A percentile compares a stretch with the other conserved stretches of the same genome.
Conservation (phyloP, 2,113 vertebrate genomes). For the Speoplatyrhinus poulsoni region DNA sequence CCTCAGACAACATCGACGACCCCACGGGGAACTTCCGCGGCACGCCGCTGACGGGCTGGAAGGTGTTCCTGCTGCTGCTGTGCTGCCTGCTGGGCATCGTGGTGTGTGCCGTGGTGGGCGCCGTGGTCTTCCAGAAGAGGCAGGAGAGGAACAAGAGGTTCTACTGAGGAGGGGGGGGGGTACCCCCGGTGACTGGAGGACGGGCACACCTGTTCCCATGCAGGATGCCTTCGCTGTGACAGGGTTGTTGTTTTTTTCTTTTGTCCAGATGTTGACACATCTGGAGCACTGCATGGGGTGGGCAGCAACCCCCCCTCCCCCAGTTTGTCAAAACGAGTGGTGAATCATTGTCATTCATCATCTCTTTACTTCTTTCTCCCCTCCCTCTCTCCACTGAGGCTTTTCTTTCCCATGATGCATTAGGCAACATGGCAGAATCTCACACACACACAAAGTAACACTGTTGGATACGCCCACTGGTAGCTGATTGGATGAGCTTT, state of each 20-base stretch:
- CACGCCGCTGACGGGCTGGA: conserved; percentile 93
- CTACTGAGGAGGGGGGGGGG: conserved; percentile 75
- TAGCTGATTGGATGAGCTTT: too few species aligned
- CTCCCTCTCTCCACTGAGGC: too few species aligned
- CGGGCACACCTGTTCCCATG: conserved; percentile 40
- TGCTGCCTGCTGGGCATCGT: conserved; percentile 95
- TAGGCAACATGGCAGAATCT: too few species aligned
- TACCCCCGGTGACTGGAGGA: too few species aligned
- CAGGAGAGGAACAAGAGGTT: conserved; percentile 98
- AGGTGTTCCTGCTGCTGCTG: conserved; percentile 93
- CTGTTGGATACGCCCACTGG: too few species aligned
- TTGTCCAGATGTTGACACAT: conserved; percentile 69
- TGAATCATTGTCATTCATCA: neutral
- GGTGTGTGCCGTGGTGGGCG: conserved; percentile 93
- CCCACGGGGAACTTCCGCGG: conserved; percentile 94
- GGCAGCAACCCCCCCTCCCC: neutral
- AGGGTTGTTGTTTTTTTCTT: conserved; percentile 36
- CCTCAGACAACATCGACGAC: conserved; percentile 92
- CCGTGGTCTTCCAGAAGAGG: conserved; percentile 97
- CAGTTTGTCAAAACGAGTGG: too few species aligned
- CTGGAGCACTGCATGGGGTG: conserved; percentile 54
- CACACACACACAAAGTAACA: too few species aligned
- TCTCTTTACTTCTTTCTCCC: neutral
- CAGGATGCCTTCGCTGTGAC: conserved; percentile 70
- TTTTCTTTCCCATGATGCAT: too few species aligned